Evolutionary conservation across 64 coral and sea anemone genomes (phyloP), one percentile per base, ranked within the genome.

Genomic region (Porites lutea): DNA sequence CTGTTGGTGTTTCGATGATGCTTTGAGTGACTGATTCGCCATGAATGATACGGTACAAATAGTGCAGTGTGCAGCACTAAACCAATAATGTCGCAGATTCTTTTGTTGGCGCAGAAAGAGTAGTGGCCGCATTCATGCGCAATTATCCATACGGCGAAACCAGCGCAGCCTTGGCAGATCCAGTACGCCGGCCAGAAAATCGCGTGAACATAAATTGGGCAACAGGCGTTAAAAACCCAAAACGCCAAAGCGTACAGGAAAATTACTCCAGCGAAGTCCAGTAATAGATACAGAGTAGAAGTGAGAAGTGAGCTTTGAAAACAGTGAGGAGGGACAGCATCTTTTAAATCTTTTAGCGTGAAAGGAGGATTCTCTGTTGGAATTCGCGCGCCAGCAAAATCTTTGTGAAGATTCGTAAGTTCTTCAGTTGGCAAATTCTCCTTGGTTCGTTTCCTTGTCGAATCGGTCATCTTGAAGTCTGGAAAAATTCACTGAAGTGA

Each of bases 121-220:
- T 93, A 93, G 60, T 97, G 95, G 3, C 95, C 95, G 59, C 95
- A 97, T 59, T 97, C 95, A 58, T 97, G 95, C 12, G 95, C 95
- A 50, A 97, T 72, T 12, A 97, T 97, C 95, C 95, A 97, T 23
- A 97, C 88, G 13, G 92, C 53, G 63, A 97, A 97, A 23, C 87
- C 73, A 37, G 84, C 88, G 52, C 88, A 90, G 10, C 95, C 95
- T 23, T 97, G 92, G 66, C 95, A 97, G 4, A 94, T 55, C 95
- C 95, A 97, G n/a, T 97, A 97, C 3, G 82, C 82, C 4, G 95
- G 95, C 95, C 95, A 97, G 82, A 97, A 94, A 7, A 91, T 7
- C 13, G 48, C 95, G 19, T 97, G 88, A 9, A 73, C 71, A 57
- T 88, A 94, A 68, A 88, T 82, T 15, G 95, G 88, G 8, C 94